Evolutionary conservation across 1,140 invertebrate species (phyloP), one percentile per base, ranked within the genome.

Genomic region (Drosophila bipectinata): DNA sequence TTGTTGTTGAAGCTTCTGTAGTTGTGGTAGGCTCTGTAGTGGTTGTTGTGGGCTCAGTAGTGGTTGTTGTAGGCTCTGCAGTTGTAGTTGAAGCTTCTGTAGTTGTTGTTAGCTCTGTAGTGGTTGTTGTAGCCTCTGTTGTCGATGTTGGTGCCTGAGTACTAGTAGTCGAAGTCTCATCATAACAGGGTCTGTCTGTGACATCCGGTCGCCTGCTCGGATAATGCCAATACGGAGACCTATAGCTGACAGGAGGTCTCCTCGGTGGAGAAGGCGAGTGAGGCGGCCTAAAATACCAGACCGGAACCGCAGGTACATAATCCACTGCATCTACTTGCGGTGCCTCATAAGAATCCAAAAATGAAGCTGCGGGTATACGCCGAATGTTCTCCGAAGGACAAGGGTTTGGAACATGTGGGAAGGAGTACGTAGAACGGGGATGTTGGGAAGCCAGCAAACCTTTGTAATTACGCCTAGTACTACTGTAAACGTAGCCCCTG

Each of bases 201-300:
- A 10, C 5, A 1, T 24, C 26, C 2, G 44, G 51, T 4, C 32
- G 24, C 9, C 24, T 10, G 7, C 45, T 26, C 0, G 63, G 63
- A 45, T 52, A 64, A 47, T 41, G 7, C 63, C 41, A 71, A 10
- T 71, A 71, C 4, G 44, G 60, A 9, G 21, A 26, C 24, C 28
- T 49, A 15, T 32, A 14, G n/a, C 64, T 71, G 10, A 69, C 44
- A 8, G 32, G 51, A 1, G 44, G n/a, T 12, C 4, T 32, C 9
- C 8, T 14, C 4, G 44, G 26, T 1, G 64, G 12, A 2, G 14
- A 0, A 1, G 67, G 32, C 2, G 18, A 0, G 1, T 37, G 32
- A 8, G 12, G 34, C 3, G 30, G 44, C 18, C 18, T 39, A 10
- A 41, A 39, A 30, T 7, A 1, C 67, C 51, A 57, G 15, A 32